Evolutionary conservation across 2,113 vertebrate species (phyloP).

Genomic region (Galbula dea): DNA sequence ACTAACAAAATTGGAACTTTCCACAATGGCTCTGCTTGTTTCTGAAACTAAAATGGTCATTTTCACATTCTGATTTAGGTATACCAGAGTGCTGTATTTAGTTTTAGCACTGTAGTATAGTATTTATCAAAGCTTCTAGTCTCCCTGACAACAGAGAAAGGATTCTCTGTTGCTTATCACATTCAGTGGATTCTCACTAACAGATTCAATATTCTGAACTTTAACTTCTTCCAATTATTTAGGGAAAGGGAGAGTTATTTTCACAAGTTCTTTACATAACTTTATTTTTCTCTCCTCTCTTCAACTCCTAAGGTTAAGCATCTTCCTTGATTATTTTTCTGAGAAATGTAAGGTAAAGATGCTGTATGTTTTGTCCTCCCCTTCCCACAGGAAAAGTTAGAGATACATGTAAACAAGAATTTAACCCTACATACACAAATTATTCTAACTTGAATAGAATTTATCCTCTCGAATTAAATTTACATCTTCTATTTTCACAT

Average conservation of each 20-base stretch:
- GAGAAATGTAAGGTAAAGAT: not conserved
- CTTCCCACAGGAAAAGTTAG: not conserved
- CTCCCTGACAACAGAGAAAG: not conserved
- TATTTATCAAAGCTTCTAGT: not conserved
- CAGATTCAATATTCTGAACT: not conserved
- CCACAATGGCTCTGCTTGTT: not conserved
- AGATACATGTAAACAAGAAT: not conserved
- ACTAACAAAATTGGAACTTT: not conserved
- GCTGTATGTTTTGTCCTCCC: not conserved
- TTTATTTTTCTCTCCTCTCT: not conserved
- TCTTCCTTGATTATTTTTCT: not conserved
- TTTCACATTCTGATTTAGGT: not conserved
- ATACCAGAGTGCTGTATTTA: not conserved
- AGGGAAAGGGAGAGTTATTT: not conserved
- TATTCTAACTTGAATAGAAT: not conserved
- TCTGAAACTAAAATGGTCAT: not conserved
- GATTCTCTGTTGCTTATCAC: not conserved
- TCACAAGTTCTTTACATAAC: not conserved
- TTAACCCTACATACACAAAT: not conserved
- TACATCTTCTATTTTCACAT: not conserved
- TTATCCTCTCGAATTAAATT: not conserved
- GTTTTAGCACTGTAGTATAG: not conserved
- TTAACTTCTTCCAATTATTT: not conserved
- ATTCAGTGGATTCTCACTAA: not conserved
- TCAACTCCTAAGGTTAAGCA: not conserved